phyloP scores from a whole-genome alignment of 1,140 invertebrate species.

The Drosophila insularis region DNA sequence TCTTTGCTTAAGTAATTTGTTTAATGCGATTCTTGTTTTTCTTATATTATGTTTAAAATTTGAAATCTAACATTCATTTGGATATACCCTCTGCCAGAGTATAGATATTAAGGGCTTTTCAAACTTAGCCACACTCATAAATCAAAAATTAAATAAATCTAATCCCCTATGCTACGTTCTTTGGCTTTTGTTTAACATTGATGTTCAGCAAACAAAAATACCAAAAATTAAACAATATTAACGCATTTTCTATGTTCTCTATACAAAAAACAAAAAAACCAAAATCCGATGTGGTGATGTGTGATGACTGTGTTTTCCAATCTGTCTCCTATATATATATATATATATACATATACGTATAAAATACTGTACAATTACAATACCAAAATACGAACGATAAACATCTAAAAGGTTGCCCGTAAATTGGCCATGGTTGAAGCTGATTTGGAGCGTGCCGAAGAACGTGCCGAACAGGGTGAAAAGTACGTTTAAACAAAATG shows the following conservation, averaged over 20 bases:
- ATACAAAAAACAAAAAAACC: slow-evolving; percentile 36
- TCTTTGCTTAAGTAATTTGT: no score
- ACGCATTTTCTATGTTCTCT: slow-evolving; percentile 66
- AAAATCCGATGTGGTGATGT: background rate
- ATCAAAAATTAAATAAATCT: background rate
- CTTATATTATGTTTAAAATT: no score
- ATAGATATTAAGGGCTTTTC: slow-evolving; percentile 8
- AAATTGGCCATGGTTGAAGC: slow-evolving; percentile 99
- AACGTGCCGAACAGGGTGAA: slow-evolving; percentile 99
- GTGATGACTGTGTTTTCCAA: slow-evolving; percentile 11
- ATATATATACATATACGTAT: slow-evolving; percentile 37
- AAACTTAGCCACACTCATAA: slow-evolving; percentile 14
- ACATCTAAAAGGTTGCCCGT: slow-evolving; percentile 96
- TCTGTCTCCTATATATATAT: slow-evolving; percentile 15
- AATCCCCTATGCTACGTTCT: slow-evolving; percentile 15
- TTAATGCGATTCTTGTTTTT: no score
- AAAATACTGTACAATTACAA: slow-evolving; percentile 45
- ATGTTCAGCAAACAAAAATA: slow-evolving; percentile 17
- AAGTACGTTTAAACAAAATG: slow-evolving; percentile 90
- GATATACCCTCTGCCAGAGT: background rate
- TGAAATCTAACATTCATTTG: no score
- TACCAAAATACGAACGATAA: slow-evolving; percentile 50
- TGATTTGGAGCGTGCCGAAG: slow-evolving; percentile 99
- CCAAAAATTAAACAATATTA: slow-evolving; percentile 50
- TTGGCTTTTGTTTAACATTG: slow-evolving; percentile 2